Evolutionary conservation across 2,888 invertebrate genomes (phyloP), one percentile per base, ranked within the genome.

Genomic region (Brachylomia viminalis): DNA sequence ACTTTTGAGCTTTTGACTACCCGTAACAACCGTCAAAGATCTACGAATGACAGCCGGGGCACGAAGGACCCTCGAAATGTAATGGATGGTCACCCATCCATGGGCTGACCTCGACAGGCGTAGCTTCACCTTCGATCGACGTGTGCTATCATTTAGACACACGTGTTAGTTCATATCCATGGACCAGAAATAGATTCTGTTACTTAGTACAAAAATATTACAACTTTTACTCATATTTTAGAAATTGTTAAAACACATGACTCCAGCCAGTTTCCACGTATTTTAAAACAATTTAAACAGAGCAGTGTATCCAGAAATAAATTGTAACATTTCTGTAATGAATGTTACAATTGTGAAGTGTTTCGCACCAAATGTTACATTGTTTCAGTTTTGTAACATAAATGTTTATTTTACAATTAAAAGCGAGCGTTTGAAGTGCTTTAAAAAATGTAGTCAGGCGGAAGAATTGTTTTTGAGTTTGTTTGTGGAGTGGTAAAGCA

Each of bases 341-440:
- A 77, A 42, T 73, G 67, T 58, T 42, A 70, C 70, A 72, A 67
- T 67, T 79, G 71, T 59, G 61, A 58, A 70, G 59, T 67, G 73
- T 73, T 81, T 68, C 77, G 65, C 56, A 75, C 78, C 77, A 66
- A 68, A 76, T 78, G 79, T 80, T 77, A 47, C 75, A 86, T 75
- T 87, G 88, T 86, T 80, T 67, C 76, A 65, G 56, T 75, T 72
- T 72, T 77, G 52, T 70, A 79, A 83, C 75, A 72, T 74, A 77
- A 80, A 75, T 80, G 58, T 80, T 85, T 82, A 68, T 71, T 71
- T 82, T 82, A 64, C 58, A 71, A 82, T 82, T 69, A 71, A 85
- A 82, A 47, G 13, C 27, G 5, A 30, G 45, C 27, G 71, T 76
- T 82, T 82, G 59, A 65, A 76, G 70, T 65, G 70, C 11, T 79